Evolutionary conservation across 2,888 invertebrate species (phyloP).

Genomic region (Plebejus anna): DNA sequence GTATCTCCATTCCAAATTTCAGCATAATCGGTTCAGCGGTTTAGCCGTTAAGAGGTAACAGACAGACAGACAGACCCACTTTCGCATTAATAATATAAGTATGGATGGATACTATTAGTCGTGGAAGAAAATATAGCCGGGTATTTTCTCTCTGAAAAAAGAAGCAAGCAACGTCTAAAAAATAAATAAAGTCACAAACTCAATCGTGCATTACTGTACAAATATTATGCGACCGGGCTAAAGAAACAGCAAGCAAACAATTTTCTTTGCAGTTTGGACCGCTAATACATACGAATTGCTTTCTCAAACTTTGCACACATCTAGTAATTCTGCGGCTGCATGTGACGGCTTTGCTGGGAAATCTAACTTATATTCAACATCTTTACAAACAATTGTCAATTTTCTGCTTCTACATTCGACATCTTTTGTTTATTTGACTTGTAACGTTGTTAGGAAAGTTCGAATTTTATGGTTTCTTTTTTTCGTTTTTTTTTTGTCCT

Average conservation of each 20-base stretch:
- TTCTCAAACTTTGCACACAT: not conserved
- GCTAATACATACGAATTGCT: constrained; percentile 8
- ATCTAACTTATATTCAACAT: not conserved
- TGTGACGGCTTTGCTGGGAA: not conserved
- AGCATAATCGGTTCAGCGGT: too few species aligned
- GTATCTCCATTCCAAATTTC: too few species aligned
- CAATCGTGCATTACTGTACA: not conserved
- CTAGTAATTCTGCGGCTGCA: not conserved
- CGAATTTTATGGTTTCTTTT: not conserved
- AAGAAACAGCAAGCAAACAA: constrained; percentile 4
- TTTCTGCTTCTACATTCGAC: not conserved
- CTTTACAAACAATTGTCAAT: constrained; percentile 4
- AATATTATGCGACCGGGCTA: not conserved
- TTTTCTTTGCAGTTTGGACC: constrained; percentile 3
- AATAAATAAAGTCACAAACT: not conserved
- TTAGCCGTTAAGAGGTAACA: too few species aligned
- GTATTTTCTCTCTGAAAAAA: too few species aligned
- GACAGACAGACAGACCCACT: too few species aligned
- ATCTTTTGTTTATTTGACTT: not conserved
- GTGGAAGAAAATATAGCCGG: too few species aligned
- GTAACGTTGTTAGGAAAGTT: not conserved
- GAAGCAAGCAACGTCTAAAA: too few species aligned
- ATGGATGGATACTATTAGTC: too few species aligned
- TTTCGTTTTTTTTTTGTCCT: not conserved
- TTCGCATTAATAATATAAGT: too few species aligned